Percentiles rank a stretch among this genome's conserved stretches.
Conservation (phyloP, 1,140 invertebrate species). For the Caerostris darwini region DNA sequence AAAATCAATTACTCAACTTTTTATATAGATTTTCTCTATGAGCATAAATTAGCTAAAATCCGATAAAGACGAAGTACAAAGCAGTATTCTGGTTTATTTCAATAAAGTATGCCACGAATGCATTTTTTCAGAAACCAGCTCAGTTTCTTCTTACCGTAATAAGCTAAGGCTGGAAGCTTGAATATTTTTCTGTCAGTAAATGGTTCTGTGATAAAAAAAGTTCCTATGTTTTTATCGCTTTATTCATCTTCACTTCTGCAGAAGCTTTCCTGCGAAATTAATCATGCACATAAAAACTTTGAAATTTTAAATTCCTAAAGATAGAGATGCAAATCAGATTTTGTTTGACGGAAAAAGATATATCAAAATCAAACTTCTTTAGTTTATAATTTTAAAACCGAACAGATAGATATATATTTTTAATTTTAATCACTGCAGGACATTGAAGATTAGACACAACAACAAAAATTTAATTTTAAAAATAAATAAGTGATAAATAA, state of each 20-base stretch:
- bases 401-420: too few species aligned
- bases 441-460: too few species aligned
- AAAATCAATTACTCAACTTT: slow-evolving; percentile 13
- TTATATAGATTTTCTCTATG: not conserved
- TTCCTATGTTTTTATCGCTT: not conserved
- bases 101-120: not conserved
- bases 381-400: too few species aligned
- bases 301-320: too few species aligned
- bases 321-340: too few species aligned
- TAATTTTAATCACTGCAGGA: too few species aligned
- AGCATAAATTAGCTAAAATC: not conserved
- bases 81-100: not conserved
- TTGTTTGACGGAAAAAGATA: too few species aligned
- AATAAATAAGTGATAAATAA: too few species aligned
- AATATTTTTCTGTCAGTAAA: not conserved
- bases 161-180: not conserved
- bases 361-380: too few species aligned
- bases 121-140: not conserved
- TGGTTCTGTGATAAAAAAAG: not conserved
- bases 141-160: not conserved
- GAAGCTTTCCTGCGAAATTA: too few species aligned
- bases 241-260: not conserved
- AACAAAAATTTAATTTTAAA: too few species aligned
- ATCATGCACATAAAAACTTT: too few species aligned
- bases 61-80: not conserved